A percentile compares a stretch with the other conserved stretches of the same genome.
Evolutionary conservation across 2,113 vertebrate genomes (phyloP).

Genomic region (Campylomormyrus tamandua): DNA sequence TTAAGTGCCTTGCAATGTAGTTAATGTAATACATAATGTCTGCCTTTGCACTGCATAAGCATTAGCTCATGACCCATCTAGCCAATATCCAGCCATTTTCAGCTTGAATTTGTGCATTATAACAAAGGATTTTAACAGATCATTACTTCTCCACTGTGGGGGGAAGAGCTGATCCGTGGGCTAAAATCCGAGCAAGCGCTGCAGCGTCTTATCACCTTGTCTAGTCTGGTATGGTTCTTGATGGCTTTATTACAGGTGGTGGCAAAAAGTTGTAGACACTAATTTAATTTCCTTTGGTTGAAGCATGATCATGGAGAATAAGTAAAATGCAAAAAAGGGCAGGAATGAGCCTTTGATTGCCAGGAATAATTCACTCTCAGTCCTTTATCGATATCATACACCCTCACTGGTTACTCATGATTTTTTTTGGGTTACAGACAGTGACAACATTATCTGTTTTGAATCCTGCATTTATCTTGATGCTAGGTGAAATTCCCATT

Average conservation of each 20-base stretch:
- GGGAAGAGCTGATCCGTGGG: not conserved
- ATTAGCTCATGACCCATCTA: not conserved
- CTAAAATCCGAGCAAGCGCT: not conserved
- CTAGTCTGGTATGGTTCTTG: not conserved
- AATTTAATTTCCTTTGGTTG: not conserved
- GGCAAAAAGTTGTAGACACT: not conserved
- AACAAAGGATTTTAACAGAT: not conserved
- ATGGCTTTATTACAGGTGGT: not conserved
- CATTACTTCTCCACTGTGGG: not conserved
- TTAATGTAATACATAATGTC: not conserved
- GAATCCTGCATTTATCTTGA: not conserved
- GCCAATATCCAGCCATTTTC: not conserved
- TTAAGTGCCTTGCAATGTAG: not conserved
- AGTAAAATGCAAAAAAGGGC: not conserved
- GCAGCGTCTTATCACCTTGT: not conserved
- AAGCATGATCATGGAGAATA: not conserved
- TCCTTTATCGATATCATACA: not conserved
- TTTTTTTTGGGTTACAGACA: not conserved
- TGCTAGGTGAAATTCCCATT: not conserved
- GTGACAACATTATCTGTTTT: not conserved
- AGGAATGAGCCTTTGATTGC: not conserved
- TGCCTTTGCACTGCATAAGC: not conserved
- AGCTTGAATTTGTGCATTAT: not conserved
- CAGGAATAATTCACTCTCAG: not conserved
- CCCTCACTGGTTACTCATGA: not conserved